Conservation (phyloP, 2,113 vertebrate species). For the Pelvicachromis taeniatus region DNA sequence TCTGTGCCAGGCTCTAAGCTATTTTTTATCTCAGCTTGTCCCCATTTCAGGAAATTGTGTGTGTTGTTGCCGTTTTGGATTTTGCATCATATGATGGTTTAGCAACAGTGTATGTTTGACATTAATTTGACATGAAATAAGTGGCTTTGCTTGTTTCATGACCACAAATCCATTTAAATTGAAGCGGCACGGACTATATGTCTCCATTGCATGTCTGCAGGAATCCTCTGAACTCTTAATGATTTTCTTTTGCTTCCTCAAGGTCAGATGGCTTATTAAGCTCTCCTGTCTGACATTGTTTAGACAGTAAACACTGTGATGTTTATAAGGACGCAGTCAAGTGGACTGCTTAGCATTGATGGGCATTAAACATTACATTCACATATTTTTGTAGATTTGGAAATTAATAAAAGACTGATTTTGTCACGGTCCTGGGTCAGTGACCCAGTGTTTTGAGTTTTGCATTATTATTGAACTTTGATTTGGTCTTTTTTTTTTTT, state of each 20-base stretch:
- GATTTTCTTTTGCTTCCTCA: neutral
- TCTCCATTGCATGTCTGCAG: neutral
- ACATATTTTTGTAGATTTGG: neutral
- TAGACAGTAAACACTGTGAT: neutral
- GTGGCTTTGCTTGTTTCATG: neutral
- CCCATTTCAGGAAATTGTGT: slow-evolving; percentile 21
- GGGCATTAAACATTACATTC: neutral
- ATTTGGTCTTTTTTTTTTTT: too few relatives aligned
- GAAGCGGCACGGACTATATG: neutral
- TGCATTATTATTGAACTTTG: too few relatives aligned
- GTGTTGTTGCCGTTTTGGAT: neutral
- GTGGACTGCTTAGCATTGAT: neutral
- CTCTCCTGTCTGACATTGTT: slow-evolving; percentile 25
- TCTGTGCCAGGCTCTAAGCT: slow-evolving; percentile 24
- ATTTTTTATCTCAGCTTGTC: slow-evolving; percentile 49
- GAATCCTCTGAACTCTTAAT: neutral
- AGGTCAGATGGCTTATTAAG: slow-evolving; percentile 21
- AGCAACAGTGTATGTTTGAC: neutral
- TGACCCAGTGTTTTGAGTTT: too few relatives aligned
- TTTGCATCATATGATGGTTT: neutral
- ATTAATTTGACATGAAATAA: neutral
- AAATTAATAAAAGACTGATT: neutral
- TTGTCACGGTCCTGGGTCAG: too few relatives aligned
- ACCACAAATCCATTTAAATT: neutral
- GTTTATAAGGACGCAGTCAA: slow-evolving; percentile 11